Base-by-base conservation (phyloP, 2,888 invertebrate genomes). In the Chrysodeixis includens region DNA sequence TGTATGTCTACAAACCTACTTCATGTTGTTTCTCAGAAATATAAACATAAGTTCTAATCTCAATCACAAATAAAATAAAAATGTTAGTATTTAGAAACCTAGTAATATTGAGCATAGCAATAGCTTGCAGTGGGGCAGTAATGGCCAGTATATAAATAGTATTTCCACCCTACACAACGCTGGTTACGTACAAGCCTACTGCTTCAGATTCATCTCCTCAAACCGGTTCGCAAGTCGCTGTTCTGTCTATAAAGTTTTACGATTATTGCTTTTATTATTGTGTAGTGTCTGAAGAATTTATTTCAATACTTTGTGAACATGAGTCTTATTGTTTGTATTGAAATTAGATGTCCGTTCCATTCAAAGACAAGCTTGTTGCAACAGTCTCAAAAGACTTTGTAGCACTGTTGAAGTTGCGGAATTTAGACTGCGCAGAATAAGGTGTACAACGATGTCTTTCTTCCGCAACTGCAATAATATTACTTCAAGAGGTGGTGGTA, bases 221-320 rank as follows among this genome's bases (percentile, higher is more conserved):
- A 74, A 74, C 78, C 35, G 75, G 79, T 69, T 78, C 62, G 44
- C 30, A 54, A 57, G 54, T 46, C 62, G 35, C 74, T 74, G 62
- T 62, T 9, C n/a, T 53, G 51, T 52, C 35, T 69, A n/a, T 74
- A 74, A 78, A 61, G 40, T 69, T 78, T 78, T 46, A 74, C 56
- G 54, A 78, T 61, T 46, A 56, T 62, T n/a, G 40, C 5, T 40
- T 40, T 40, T 40, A 40, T 40, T 40, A n/a, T 40, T n/a, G n/a
- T 40, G 0, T 5, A 0, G 40, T 40, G 40, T n/a, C 40, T n/a
- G 14, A n/a, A 40, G 40, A 5, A 40, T 14, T 40, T 40, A 40
- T 40, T 40, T 14, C 40, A 40, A 40, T 40, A n/a, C 40, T 40
- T 40, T n/a, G 40, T 1, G 40, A 40, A 40, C 40, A 40, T 40